Base-by-base conservation (phyloP, 2,888 invertebrate genomes). In the Sylvicola cinctus region DNA sequence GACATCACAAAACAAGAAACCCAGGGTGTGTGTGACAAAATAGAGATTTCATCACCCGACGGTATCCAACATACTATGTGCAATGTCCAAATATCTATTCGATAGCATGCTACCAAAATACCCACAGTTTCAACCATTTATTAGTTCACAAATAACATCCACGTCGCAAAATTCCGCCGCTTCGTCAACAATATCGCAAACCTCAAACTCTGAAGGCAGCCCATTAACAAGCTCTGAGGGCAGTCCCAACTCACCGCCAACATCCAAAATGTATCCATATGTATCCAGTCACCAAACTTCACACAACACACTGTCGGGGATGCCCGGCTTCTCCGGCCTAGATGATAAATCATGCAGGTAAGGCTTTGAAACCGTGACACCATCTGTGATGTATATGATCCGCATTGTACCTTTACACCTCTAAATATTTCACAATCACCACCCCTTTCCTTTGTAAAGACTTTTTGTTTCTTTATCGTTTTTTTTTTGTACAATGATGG, bases 101-200 rank as follows among this genome's bases (percentile, higher is more conserved):
- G 87, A 88, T 81, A 85, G 84, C 71, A 87, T 88, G 84, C 80
- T 88, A 68, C 87, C 87, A 54, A 88, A 88, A 72, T 88, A 88
- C 68, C 83, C 68, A 58, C 58, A 74, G 60, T 73, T 72, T 61
- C 73, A 73, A 58, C 58, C 59, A 54, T 58, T 58, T 52, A 56
- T 59, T 44, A 58, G 55, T 54, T 59, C 58, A 49, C 59, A 59
- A 52, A 51, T 58, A 51, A 52, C 55, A 53, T 52, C 55, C 45
- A 28, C 27, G 14, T 45, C 58, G 62, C 68, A 58, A 62, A 65
- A 48, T 62, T 61, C 51, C 59, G 53, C 42, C 51, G 52, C 37
- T 57, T 65, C 48, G 58, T 70, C 64, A 65, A 73, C 63, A 65
- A 75, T 62, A 69, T 75, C 67, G 70, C 76, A 61, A 66, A 74